Evolutionary conservation across 2,888 invertebrate genomes (phyloP).

Genomic region (Rhamphomyia laevipes): DNA sequence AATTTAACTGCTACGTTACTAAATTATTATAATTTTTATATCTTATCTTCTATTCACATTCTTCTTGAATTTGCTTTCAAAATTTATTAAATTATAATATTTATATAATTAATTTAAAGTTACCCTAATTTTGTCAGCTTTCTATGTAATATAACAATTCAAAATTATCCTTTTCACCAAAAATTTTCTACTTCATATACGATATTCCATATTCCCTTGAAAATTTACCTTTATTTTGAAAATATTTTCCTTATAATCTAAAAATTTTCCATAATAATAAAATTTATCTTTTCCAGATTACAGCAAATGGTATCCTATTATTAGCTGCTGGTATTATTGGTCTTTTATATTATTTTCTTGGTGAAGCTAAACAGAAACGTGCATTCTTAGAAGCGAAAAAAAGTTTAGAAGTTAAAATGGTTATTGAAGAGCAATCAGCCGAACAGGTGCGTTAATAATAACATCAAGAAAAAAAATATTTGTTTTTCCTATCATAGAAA

Average conservation of each 20-base stretch:
- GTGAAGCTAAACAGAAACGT: slow-evolving; percentile 75
- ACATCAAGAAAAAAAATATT: neutral
- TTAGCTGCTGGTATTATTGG: slow-evolving; percentile 66
- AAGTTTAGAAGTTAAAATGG: slow-evolving; percentile 81
- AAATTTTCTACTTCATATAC: no score
- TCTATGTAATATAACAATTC: no score
- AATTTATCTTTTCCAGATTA: slow-evolving; percentile 43
- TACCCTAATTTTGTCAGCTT: no score
- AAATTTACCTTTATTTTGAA: neutral
- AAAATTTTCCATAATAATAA: neutral
- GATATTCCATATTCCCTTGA: no score
- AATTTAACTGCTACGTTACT: no score
- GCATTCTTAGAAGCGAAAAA: slow-evolving; percentile 85
- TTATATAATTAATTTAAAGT: no score
- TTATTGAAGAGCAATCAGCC: slow-evolving; percentile 86
- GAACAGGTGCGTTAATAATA: slow-evolving; percentile 57
- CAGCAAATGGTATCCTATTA: slow-evolving; percentile 58
- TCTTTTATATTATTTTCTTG: slow-evolving; percentile 56
- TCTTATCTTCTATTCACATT: no score
- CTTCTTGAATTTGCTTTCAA: no score
- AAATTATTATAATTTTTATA: no score
- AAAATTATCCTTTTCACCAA: no score
- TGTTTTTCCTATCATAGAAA: neutral
- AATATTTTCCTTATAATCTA: neutral
- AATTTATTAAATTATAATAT: no score